These are phyloP conservation scores for Dicaeum eximium DNA, from an alignment of 2,113 vertebrate genomes.

Conservation along the genomic window DNA sequence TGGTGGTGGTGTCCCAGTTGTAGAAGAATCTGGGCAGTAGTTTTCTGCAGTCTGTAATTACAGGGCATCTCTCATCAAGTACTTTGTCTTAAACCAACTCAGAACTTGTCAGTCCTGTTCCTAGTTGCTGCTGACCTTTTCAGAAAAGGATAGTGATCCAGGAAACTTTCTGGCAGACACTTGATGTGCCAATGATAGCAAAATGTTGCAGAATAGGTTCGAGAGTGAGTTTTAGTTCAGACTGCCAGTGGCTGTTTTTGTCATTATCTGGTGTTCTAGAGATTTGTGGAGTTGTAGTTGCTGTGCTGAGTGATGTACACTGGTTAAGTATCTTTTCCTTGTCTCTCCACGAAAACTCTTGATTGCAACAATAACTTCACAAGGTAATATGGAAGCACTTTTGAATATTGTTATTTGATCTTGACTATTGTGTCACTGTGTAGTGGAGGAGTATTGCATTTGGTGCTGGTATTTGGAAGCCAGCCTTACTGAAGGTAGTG, in stretches of 20 bases:
- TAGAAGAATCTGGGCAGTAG: neutral
- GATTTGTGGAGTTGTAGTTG: neutral
- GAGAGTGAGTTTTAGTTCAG: neutral
- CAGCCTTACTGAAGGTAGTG: neutral
- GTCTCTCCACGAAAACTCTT: neutral
- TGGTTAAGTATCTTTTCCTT: neutral
- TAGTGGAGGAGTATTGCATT: neutral
- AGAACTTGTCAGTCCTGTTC: neutral
- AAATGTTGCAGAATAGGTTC: constrained; percentile 2
- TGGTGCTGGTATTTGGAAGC: neutral
- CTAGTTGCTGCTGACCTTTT: neutral
- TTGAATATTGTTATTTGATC: neutral
- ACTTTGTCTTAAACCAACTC: neutral
- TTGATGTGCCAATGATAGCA: neutral
- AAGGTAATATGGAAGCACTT: neutral
- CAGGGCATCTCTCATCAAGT: neutral
- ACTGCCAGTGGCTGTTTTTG: constrained; percentile 9
- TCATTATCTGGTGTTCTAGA: neutral
- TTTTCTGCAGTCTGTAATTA: neutral
- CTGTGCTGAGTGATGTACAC: neutral
- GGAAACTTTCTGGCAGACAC: neutral
- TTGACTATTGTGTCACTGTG: neutral
- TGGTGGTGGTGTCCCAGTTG: neutral
- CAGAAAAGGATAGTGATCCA: neutral
- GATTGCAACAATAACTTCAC: neutral